A percentile compares a stretch with the other conserved stretches of the same genome.
Conservation (phyloP, 2,797 vertebrate species). For the Cryptoprocta ferox region DNA sequence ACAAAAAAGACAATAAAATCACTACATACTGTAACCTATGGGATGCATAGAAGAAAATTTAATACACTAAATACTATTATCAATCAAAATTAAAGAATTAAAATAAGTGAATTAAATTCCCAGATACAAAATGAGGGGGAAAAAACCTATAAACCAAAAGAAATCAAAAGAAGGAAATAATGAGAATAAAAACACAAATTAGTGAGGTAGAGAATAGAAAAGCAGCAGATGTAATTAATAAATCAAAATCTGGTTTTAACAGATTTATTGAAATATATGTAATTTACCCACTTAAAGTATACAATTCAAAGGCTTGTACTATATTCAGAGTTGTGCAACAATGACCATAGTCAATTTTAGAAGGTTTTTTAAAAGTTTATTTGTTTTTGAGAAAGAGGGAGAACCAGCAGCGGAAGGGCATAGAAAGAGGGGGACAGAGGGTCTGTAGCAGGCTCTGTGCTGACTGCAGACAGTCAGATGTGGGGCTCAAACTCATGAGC, state of each 20-base stretch:
- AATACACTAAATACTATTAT: background rate
- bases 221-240: background rate
- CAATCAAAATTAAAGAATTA: background rate
- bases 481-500: no score
- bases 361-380: no score
- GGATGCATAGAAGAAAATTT: background rate
- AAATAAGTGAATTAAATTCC: background rate
- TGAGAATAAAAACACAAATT: background rate
- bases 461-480: no score
- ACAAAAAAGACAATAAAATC: background rate
- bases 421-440: no score
- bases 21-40: background rate
- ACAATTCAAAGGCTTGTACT: no score
- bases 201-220: background rate
- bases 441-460: no score
- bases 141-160: background rate
- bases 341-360: no score
- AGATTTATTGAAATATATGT: background rate
- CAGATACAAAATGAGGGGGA: background rate
- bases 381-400: no score
- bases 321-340: no score
- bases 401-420: no score
- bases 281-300: no score
- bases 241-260: background rate
- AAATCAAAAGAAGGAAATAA: background rate